Evolutionary conservation across 2,888 invertebrate species (phyloP), one percentile per base, ranked within the genome.

Genomic region (Bibio marci): DNA sequence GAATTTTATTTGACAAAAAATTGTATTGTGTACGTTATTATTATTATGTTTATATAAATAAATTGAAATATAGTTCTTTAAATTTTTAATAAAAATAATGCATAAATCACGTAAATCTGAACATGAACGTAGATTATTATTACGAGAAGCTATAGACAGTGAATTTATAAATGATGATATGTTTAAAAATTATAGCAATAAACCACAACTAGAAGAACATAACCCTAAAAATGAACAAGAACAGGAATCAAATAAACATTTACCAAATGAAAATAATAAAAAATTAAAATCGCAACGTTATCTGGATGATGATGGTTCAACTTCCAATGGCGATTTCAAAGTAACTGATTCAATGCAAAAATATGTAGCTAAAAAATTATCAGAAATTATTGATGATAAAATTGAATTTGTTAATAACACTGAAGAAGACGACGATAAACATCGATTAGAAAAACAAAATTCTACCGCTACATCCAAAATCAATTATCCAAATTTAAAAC

Each of bases 261-360:
- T 12, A 3, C 11, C 18, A 28, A 35, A 13, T 35, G 7, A 17
- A 18, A 4, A 8, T 18, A n/a, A 33, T 6, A 8, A 26, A 3
- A 4, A 22, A 22, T 8, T 26, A 30, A 45, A 43, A 38, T 45
- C 45, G 1, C 41, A 45, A 42, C 30, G 43, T 14, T 39, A 43
- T 30, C 25, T 42, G 4, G 30, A 35, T 2, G 12, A 26, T 11
- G 27, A 39, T 14, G 35, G 31, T 7, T 13, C 12, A 10, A 35
- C 30, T 7, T 13, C 11, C 12, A 11, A 12, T 3, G 12, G 13
- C 12, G 43, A 43, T 30, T 22, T 44, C 15, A 33, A 41, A 35
- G 17, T 43, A 13, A 26, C 45, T 1, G 31, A 40, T 41, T 25
- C 42, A 7, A 44, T 45, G 45, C 41, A 44, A 32, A 30, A 44